Conservation (phyloP, 2,113 vertebrate genomes). For the Cynoglossus semilaevis region DNA sequence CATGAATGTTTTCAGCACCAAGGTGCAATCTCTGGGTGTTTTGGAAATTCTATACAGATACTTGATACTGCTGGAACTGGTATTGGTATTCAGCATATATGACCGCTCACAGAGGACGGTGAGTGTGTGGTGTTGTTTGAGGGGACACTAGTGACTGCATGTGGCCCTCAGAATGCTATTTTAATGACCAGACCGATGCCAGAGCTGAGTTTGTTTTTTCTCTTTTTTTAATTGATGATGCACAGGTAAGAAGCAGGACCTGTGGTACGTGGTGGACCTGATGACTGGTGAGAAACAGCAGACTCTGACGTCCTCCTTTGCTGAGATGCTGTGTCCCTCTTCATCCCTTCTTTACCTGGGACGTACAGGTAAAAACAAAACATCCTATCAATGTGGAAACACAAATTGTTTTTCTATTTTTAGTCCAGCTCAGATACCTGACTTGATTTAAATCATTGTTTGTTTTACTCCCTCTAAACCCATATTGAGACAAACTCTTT, state of each 20-base stretch:
- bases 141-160: too few species aligned
- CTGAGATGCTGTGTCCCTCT: conserved; percentile 92
- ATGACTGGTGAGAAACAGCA: conserved; percentile 97
- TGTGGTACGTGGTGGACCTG: conserved; percentile 96
- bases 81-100: too few species aligned
- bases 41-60: too few species aligned
- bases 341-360: conserved; percentile 94
- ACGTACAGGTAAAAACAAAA: conserved; percentile 83
- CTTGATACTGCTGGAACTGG: too few species aligned
- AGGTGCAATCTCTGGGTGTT: too few species aligned
- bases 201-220: not conserved
- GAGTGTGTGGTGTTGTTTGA: too few species aligned
- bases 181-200: too few species aligned
- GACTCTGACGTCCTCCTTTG: conserved; percentile 91
- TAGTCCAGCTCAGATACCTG: too few species aligned
- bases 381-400: too few species aligned
- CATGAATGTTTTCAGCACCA: too few species aligned
- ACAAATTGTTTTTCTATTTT: not conserved
- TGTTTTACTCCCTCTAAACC: not conserved
- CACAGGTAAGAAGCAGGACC: conserved; percentile 95
- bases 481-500: not conserved
- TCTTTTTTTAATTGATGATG: conserved; percentile 13
- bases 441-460: conserved; percentile 11
- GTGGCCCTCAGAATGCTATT: too few species aligned
- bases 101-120: too few species aligned